Evolutionary conservation across 1,140 invertebrate genomes (phyloP), one percentile per base, ranked within the genome.

Genomic region (Neodiprion virginianus): DNA sequence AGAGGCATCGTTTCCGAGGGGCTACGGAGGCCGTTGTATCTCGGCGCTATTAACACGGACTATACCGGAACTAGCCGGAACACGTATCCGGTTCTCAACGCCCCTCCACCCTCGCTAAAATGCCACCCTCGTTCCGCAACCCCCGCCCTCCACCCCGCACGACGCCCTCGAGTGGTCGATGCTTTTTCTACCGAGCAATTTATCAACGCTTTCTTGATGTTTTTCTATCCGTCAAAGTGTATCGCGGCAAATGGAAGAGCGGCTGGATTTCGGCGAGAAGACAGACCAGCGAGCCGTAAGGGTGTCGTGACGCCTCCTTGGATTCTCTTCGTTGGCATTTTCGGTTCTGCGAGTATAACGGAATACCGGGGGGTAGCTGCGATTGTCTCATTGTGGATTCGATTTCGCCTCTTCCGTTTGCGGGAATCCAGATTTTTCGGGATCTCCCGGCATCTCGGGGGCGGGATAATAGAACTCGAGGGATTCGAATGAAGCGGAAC

Each of bases 31-130:
- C 77, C 77, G 76, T 80, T 85, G 81, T 88, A 84, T 88, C 86
- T 87, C 78, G 77, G 79, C 80, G 84, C 85, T 87, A 88, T 88
- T 88, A 88, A 83, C 82, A 83, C 81, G 79, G 84, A 86, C 86
- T 83, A 87, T 88, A 85, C 86, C 87, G 87, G 86, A 87, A 87
- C 82, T 79, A 79, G 84, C 79, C 80, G 79, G 82, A 81, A 83
- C 85, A 47, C 67, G 83, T 84, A 89, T 88, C 85, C 85, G 85
- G 82, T 84, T 76, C 79, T 87, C 84, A 87, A 87, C 84, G 86
- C 85, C 84, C 86, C 76, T 76, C 76, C 71, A 21, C 70, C 74
- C 77, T 79, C 80, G 28, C 2, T 40, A 5, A 40, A 40, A 40
- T 40, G 28, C 28, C 81, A 77, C 74, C 67, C 14, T 47, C 61